phyloP scores from a whole-genome alignment of 2,113 vertebrate species.

The Pseudonaja textilis region DNA sequence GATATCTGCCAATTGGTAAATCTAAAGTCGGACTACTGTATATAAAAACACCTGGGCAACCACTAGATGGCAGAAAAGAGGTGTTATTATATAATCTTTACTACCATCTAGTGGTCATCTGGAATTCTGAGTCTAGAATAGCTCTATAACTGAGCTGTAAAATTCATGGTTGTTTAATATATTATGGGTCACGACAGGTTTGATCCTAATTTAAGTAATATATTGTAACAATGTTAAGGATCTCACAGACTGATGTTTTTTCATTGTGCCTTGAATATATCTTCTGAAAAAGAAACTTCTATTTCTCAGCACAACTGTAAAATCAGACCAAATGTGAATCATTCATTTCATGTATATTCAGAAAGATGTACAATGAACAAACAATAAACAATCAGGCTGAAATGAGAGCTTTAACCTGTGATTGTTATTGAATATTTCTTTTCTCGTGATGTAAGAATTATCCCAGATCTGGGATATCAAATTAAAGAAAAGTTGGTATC shows the following conservation, averaged over 20 bases:
- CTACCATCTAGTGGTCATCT: not conserved
- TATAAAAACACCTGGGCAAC: not conserved
- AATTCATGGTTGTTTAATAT: not conserved
- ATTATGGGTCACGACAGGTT: not conserved
- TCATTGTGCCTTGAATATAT: not conserved
- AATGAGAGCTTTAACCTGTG: not conserved
- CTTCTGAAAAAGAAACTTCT: not conserved
- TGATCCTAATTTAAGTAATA: not conserved
- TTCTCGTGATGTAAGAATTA: not conserved
- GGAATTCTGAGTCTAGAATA: not conserved
- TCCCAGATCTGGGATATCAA: not conserved
- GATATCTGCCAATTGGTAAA: not conserved
- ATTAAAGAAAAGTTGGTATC: not conserved
- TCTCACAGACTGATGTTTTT: not conserved
- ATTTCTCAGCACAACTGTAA: not conserved
- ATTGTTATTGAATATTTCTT: not conserved
- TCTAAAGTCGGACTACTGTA: not conserved
- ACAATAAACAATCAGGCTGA: not conserved
- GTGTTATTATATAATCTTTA: not conserved
- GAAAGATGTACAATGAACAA: not conserved
- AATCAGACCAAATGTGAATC: not conserved
- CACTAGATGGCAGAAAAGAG: not conserved
- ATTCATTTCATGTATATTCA: not conserved
- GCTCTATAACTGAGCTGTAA: not conserved
- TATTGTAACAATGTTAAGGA: not conserved